A percentile compares a stretch with the other conserved stretches of the same genome.
Evolutionary conservation across 2,113 vertebrate genomes (phyloP).

Genomic region (Ammodytes dubius): DNA sequence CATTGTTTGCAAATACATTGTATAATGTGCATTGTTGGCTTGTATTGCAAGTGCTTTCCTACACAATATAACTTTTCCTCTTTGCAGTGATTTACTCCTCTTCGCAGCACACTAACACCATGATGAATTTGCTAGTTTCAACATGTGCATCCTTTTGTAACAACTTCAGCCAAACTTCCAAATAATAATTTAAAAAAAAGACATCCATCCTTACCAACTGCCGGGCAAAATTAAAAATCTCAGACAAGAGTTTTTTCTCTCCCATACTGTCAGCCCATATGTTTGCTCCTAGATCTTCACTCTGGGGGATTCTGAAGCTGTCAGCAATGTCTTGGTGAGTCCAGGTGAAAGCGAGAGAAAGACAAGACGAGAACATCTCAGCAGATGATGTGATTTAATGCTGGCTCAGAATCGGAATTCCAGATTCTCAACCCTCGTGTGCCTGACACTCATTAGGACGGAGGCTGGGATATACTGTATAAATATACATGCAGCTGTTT

Average conservation of each 20-base stretch:
- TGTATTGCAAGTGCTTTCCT: not conserved
- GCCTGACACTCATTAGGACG: constrained; percentile 69
- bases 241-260: constrained; percentile 46
- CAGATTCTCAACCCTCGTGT: constrained; percentile 57
- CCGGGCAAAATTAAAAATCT: constrained; percentile 51
- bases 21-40: not conserved
- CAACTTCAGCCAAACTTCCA: constrained; percentile 21
- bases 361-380: constrained; percentile 70
- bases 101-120: constrained; percentile 4
- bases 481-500: constrained; percentile 83
- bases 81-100: no score
- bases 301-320: constrained; percentile 81
- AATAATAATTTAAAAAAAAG: constrained; percentile 1
- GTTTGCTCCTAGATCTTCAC: constrained; percentile 67
- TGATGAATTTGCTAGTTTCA: constrained; percentile 6
- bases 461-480: constrained; percentile 59
- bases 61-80: no score
- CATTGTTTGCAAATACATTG: not conserved
- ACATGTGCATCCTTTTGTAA: constrained; percentile 9
- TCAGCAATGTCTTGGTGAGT: constrained; percentile 79
- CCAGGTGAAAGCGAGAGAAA: constrained; percentile 58
- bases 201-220: constrained; percentile 43
- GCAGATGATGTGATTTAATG: constrained; percentile 86
- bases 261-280: constrained; percentile 71
- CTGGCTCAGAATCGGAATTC: constrained; percentile 75